These are phyloP conservation scores for Forbesichthys agassizii DNA, from an alignment of 2,113 vertebrate genomes.

Conservation along the genomic window DNA sequence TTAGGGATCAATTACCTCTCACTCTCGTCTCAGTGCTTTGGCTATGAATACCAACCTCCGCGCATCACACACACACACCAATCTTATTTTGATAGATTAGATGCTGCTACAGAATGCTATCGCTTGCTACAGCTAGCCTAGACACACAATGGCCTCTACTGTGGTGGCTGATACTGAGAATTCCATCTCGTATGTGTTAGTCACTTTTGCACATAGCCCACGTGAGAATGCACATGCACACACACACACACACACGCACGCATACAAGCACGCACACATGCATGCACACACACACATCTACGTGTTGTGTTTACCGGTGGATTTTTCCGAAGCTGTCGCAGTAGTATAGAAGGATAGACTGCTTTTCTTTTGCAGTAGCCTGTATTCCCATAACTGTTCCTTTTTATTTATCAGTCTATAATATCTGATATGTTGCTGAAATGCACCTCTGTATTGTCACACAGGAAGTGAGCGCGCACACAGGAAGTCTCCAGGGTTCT, in stretches of 20 bases:
- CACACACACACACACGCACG: not conserved
- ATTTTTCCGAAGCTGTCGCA: constrained; percentile 17
- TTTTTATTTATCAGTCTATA: not conserved
- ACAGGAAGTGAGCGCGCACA: not conserved
- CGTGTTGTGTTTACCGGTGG: constrained; percentile 35
- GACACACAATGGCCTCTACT: constrained; percentile 41
- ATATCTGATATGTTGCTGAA: too few species aligned
- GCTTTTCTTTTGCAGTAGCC: not conserved
- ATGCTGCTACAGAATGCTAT: constrained; percentile 40
- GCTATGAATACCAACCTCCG: constrained; percentile 38
- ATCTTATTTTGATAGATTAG: constrained; percentile 30
- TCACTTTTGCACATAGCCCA: not conserved
- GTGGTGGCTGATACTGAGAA: constrained; percentile 40
- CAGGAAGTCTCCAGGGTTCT: not conserved
- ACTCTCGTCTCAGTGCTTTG: constrained; percentile 42
- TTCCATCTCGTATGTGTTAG: not conserved
- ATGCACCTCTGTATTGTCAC: not conserved
- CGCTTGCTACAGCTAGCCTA: constrained; percentile 40
- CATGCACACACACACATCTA: not conserved
- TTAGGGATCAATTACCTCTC: constrained; percentile 61
- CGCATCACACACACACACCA: not conserved
- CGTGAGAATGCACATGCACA: too few species aligned
- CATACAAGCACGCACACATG: not conserved
- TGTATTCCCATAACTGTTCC: not conserved
- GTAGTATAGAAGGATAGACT: not conserved